phyloP scores from a whole-genome alignment of 2,113 vertebrate species.

The Macheiramphus alcinus region DNA sequence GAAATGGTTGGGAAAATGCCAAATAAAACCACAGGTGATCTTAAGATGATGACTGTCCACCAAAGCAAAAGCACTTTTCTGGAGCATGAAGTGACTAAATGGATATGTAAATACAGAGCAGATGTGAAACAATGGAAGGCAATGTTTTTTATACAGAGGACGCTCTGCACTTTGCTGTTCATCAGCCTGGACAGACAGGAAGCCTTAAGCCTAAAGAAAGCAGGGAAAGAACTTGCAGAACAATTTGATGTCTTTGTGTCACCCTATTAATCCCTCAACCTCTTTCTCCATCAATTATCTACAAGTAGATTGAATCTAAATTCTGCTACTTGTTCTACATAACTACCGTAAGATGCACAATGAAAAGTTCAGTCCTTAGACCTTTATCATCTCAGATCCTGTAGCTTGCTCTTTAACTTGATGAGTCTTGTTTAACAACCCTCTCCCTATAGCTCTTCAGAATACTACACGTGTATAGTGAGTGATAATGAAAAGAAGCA shows the following conservation, averaged over 20 bases:
- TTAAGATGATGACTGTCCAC: background rate
- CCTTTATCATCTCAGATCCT: background rate
- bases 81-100: background rate
- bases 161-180: background rate
- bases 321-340: background rate
- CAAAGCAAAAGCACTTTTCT: background rate
- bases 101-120: background rate
- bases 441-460: background rate
- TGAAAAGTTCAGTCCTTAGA: background rate
- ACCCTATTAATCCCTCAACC: background rate
- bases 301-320: background rate
- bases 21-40: background rate
- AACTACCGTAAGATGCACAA: background rate
- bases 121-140: background rate
- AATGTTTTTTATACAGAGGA: background rate
- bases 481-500: background rate
- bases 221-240: background rate
- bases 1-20: background rate
- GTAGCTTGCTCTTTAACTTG: background rate
- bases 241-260: background rate
- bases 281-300: background rate
- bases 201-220: background rate
- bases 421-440: background rate
- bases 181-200: background rate
- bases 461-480: background rate